These are phyloP conservation scores for Lordiphosa mommai DNA, from an alignment of 1,140 invertebrate genomes.

Conservation along the genomic window DNA sequence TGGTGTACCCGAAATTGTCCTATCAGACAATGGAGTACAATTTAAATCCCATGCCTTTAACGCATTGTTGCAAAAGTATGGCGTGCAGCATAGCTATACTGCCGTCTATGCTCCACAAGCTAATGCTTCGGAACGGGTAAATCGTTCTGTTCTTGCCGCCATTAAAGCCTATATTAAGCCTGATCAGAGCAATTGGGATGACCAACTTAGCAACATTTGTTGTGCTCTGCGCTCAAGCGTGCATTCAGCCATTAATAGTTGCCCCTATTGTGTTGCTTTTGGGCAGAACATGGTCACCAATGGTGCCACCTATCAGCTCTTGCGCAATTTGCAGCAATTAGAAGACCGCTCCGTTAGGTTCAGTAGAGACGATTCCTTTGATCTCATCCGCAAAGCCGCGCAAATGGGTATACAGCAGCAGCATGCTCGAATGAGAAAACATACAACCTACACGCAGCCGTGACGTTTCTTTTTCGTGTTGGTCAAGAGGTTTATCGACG, in stretches of 20 bases:
- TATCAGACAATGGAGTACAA: neutral
- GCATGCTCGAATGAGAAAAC: neutral
- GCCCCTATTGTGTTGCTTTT: too few species aligned
- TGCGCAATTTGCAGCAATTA: neutral
- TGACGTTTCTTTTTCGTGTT: neutral
- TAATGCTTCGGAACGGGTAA: neutral
- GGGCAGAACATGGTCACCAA: neutral
- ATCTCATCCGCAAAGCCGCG: too few species aligned
- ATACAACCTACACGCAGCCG: neutral
- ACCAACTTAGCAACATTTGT: neutral
- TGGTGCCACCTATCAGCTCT: neutral
- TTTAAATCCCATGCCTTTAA: neutral
- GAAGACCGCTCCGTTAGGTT: neutral
- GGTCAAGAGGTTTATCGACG: too few species aligned
- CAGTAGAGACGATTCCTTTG: neutral
- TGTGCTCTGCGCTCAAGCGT: neutral
- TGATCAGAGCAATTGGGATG: constrained; percentile 6
- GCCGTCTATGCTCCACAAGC: constrained; percentile 7
- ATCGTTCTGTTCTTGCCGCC: neutral
- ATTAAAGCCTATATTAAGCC: constrained; percentile 2
- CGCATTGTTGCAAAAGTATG: neutral
- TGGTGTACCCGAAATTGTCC: neutral
- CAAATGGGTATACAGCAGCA: neutral
- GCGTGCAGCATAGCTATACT: constrained; percentile 5
- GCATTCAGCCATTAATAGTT: constrained; percentile 1